Conservation (phyloP, 30 jellyfish, hydroid and myxozoan genomes). For the Cassiopea andromeda region DNA sequence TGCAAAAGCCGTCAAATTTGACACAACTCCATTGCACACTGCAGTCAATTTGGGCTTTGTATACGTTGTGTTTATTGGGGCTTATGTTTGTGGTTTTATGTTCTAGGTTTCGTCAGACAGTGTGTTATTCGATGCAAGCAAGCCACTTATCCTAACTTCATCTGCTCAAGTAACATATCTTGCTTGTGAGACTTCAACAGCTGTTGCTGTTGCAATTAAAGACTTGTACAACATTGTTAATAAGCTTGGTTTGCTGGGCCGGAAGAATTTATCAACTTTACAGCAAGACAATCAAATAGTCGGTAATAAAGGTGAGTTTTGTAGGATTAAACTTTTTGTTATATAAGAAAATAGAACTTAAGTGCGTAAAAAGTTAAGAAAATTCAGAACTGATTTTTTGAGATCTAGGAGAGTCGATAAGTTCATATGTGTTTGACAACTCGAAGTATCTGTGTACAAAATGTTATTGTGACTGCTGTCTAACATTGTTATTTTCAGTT, state of each 20-base stretch:
- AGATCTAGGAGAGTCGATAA: background rate
- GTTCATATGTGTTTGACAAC: background rate
- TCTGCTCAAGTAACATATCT: constrained; percentile 24
- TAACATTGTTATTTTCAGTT: no score
- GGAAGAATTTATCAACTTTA: background rate
- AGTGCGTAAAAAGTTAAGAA: background rate
- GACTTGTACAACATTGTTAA: background rate
- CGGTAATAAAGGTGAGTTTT: background rate
- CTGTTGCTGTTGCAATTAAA: constrained; percentile 23
- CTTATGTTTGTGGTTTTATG: background rate
- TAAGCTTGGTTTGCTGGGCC: background rate
- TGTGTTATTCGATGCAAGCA: background rate
- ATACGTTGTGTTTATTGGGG: background rate
- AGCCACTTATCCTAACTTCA: constrained; percentile 40
- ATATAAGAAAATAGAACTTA: background rate
- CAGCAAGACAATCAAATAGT: background rate
- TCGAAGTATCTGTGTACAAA: no score
- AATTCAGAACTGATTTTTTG: background rate
- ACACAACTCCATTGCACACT: background rate
- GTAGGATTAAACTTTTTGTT: background rate
- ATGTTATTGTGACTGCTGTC: no score
- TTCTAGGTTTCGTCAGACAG: constrained; percentile 33
- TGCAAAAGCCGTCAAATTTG: background rate
- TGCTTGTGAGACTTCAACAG: constrained; percentile 26
- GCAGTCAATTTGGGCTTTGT: background rate